Evolutionary conservation across 2,888 invertebrate species (phyloP).

Genomic region (Stenotaenia linearis): DNA sequence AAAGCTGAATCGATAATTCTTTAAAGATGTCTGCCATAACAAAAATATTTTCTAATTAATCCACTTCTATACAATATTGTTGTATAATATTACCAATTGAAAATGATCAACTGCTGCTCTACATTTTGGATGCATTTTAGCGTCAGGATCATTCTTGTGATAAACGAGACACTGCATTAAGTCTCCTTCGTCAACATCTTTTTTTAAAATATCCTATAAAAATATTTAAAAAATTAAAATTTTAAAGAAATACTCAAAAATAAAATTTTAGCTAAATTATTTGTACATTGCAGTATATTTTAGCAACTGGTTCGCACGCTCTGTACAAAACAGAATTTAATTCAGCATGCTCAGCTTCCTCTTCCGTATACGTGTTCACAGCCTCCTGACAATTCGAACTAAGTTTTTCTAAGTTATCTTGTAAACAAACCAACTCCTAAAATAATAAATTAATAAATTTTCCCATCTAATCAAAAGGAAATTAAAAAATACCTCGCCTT

Average conservation of each 20-base stretch:
- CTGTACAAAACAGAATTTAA: constrained; percentile 80
- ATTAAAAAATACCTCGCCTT: constrained; percentile 71
- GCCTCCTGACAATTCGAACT: constrained; percentile 61
- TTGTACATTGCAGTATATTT: constrained; percentile 61
- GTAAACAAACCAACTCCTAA: constrained; percentile 82
- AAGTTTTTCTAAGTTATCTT: constrained; percentile 55
- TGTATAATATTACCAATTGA: constrained; percentile 58
- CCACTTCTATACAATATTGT: not conserved
- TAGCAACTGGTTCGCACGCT: constrained; percentile 74
- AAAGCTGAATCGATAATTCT: constrained; percentile 87
- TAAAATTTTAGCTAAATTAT: constrained; percentile 13
- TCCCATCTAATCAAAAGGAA: too few relatives aligned
- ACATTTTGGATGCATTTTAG: constrained; percentile 74
- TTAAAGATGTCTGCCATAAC: constrained; percentile 74
- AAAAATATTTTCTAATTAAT: not conserved
- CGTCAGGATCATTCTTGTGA: constrained; percentile 80
- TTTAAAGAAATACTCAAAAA: not conserved
- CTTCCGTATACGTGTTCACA: constrained; percentile 78
- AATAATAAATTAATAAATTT: too few relatives aligned
- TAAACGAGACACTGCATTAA: constrained; percentile 89
- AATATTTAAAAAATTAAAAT: constrained; percentile 28
- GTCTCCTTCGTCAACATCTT: constrained; percentile 67
- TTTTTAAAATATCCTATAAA: constrained; percentile 40
- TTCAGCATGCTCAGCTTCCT: constrained; percentile 79
- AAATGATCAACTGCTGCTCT: constrained; percentile 93